phyloP scores from a whole-genome alignment of 2,888 invertebrate species.

The Eupithecia vulgata region DNA sequence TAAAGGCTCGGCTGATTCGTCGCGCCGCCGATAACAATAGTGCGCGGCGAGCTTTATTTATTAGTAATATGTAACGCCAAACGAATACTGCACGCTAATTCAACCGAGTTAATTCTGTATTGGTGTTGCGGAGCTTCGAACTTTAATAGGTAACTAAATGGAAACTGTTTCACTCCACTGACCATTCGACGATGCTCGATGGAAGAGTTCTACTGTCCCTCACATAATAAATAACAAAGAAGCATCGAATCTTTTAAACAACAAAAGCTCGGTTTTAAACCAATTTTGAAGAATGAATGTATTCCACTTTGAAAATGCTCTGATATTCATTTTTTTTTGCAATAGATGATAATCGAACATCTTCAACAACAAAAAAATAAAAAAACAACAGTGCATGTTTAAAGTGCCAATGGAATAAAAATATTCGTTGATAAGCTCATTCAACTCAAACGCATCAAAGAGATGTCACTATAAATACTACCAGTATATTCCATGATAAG shows the following conservation, averaged over 20 bases:
- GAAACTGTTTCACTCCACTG: neutral
- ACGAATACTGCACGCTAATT: constrained; percentile 73
- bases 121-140: neutral
- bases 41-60: constrained; percentile 74
- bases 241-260: neutral
- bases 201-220: neutral
- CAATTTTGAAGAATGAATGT: neutral
- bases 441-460: constrained; percentile 10
- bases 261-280: neutral
- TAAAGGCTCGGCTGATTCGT: constrained; percentile 66
- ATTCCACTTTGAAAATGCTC: neutral
- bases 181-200: neutral
- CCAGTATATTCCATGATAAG: constrained; percentile 14
- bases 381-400: neutral
- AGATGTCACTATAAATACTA: constrained; percentile 15
- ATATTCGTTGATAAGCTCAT: constrained; percentile 5
- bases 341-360: neutral
- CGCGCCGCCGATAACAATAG: constrained; percentile 68
- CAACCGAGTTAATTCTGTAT: constrained; percentile 56
- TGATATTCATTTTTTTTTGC: neutral
- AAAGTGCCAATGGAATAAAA: neutral
- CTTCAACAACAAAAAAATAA: neutral
- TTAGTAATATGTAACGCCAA: constrained; percentile 75
- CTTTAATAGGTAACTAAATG: neutral
- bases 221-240: neutral